A percentile compares a stretch with the other conserved stretches of the same genome.
Evolutionary conservation across 1,140 invertebrate genomes (phyloP).

Genomic region (Bombus superbus): DNA sequence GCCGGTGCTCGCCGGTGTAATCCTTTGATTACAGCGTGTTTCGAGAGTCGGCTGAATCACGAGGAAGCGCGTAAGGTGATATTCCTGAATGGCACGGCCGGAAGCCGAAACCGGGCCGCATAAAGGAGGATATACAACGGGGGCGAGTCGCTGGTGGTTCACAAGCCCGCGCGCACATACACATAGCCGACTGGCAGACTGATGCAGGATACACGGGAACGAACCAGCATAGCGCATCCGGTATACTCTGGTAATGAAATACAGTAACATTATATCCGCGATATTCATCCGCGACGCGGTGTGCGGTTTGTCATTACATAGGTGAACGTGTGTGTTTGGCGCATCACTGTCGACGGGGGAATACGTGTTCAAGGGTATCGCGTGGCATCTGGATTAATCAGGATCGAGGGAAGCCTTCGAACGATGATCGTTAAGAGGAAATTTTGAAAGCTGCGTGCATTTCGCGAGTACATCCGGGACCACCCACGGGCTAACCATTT

Average conservation of each 20-base stretch:
- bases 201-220: slow-evolving; percentile 53
- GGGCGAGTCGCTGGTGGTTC: neutral
- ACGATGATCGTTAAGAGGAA: slow-evolving; percentile 18
- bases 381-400: slow-evolving; percentile 65
- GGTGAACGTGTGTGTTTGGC: slow-evolving; percentile 1
- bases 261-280: slow-evolving; percentile 77
- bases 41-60: slow-evolving; percentile 62
- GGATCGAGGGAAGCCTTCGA: slow-evolving; percentile 40
- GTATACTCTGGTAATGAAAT: slow-evolving; percentile 73
- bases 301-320: slow-evolving; percentile 65
- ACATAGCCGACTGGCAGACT: slow-evolving; percentile 26
- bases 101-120: slow-evolving; percentile 60
- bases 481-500: neutral
- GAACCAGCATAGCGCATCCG: slow-evolving; percentile 60
- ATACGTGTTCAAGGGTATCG: slow-evolving; percentile 57
- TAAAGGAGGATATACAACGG: slow-evolving; percentile 58
- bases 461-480: slow-evolving; percentile 18
- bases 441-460: slow-evolving; percentile 14
- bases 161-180: neutral
- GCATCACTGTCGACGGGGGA: too few relatives aligned
- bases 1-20: slow-evolving; percentile 27
- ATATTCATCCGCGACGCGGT: slow-evolving; percentile 61
- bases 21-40: slow-evolving; percentile 62
- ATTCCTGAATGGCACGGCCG: slow-evolving; percentile 64
- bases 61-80: slow-evolving; percentile 67